Conservation (phyloP, 2,113 vertebrate species). For the Sturnus vulgaris region DNA sequence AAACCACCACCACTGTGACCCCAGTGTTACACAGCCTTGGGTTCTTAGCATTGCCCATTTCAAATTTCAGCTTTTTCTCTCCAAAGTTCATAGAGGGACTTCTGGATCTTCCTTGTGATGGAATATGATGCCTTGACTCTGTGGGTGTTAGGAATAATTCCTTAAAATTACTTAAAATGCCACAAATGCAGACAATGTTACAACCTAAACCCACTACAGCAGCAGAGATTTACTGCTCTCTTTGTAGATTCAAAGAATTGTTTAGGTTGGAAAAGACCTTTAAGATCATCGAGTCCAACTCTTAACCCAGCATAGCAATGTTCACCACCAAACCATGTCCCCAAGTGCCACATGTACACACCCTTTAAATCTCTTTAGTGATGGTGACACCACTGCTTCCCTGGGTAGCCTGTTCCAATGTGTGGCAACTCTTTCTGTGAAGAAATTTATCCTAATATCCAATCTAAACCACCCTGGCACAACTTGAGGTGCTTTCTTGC, state of each 20-base stretch:
- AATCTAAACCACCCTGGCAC: background rate
- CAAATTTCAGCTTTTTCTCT: background rate
- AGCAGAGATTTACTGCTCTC: background rate
- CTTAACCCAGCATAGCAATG: background rate
- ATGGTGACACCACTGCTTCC: background rate
- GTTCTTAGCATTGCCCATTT: background rate
- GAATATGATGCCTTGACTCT: background rate
- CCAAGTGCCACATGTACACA: background rate
- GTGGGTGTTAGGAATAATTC: background rate
- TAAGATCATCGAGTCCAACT: background rate
- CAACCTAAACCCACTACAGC: background rate
- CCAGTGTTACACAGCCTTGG: background rate
- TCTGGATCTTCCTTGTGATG: background rate
- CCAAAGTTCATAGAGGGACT: background rate
- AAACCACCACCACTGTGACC: background rate
- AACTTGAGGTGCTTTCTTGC: background rate
- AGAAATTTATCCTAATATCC: background rate
- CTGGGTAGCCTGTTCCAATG: background rate
- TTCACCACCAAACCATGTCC: background rate
- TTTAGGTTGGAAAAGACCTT: background rate
- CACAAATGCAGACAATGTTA: background rate
- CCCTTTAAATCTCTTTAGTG: background rate
- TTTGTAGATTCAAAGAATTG: background rate
- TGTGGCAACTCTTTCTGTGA: fast-evolving
- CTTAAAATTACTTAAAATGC: background rate